phyloP scores from a whole-genome alignment of 2,797 vertebrate genomes.

The Phataginus tetradactyla region DNA sequence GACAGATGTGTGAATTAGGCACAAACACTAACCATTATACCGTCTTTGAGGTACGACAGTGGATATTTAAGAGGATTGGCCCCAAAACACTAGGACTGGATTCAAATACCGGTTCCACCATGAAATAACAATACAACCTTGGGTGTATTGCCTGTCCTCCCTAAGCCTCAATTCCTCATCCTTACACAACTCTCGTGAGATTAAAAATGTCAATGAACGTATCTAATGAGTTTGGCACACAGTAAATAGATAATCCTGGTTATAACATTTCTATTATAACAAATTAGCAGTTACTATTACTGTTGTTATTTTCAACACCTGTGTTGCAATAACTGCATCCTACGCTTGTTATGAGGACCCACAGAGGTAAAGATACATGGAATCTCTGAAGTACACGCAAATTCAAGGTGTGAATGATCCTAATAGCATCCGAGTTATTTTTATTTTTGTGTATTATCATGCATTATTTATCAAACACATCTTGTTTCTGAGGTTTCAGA shows the following conservation, averaged over 20 bases:
- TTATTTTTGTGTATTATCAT: neutral
- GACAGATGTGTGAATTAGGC: neutral
- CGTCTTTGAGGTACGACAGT: neutral
- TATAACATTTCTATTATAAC: neutral
- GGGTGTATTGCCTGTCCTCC: fast-evolving
- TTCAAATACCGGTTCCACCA: neutral
- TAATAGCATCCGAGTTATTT: neutral
- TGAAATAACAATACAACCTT: neutral
- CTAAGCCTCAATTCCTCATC: neutral
- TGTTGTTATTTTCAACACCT: neutral
- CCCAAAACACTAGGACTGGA: neutral
- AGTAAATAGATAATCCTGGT: neutral
- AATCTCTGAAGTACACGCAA: neutral
- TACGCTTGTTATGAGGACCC: neutral
- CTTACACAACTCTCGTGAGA: neutral
- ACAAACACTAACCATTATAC: neutral
- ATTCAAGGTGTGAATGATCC: neutral
- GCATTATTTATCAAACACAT: neutral
- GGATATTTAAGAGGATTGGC: neutral
- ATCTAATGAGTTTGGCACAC: neutral
- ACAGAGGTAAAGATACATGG: neutral
- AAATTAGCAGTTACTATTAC: neutral
- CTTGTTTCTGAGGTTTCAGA: neutral
- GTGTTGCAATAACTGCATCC: neutral
- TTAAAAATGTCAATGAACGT: neutral